A percentile compares a stretch with the other conserved stretches of the same genome.
Conservation (phyloP, 1,140 invertebrate species). For the Achatina immaculata region DNA sequence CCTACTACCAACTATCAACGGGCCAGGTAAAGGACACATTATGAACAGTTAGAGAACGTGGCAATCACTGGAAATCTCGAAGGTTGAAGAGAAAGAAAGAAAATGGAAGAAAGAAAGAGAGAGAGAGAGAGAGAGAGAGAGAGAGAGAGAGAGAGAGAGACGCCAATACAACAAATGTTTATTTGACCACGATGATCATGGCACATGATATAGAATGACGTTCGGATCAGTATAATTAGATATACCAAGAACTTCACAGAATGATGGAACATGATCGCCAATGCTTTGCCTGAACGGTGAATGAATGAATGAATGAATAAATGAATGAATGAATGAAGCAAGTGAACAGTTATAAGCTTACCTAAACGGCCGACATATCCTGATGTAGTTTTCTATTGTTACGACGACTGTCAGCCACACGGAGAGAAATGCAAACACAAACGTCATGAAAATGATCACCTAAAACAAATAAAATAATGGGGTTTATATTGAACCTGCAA, state of each 20-base stretch:
- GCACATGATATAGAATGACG: no score
- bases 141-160: not conserved
- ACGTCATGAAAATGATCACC: slow-evolving; percentile 58
- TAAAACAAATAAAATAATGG: slow-evolving; percentile 49
- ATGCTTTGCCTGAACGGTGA: not conserved
- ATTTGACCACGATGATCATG: no score
- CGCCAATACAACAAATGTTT: no score
- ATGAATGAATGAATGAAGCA: no score
- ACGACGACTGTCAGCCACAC: slow-evolving; percentile 69
- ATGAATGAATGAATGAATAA: no score
- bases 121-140: not conserved
- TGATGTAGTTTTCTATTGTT: slow-evolving; percentile 67
- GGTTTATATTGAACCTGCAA: not conserved
- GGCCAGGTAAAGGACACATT: no score
- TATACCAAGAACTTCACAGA: no score
- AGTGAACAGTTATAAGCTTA: slow-evolving; percentile 35
- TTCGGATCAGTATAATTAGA: no score
- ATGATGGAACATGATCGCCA: no score
- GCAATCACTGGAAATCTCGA: not conserved
- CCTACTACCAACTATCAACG: no score
- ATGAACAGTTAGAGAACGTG: not conserved
- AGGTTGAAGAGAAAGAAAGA: not conserved
- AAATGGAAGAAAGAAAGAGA: not conserved
- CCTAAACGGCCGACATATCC: slow-evolving; percentile 64
- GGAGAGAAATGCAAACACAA: slow-evolving; percentile 64